Base-by-base conservation (phyloP, 2,797 vertebrate species). In the Syncerus caffer region DNA sequence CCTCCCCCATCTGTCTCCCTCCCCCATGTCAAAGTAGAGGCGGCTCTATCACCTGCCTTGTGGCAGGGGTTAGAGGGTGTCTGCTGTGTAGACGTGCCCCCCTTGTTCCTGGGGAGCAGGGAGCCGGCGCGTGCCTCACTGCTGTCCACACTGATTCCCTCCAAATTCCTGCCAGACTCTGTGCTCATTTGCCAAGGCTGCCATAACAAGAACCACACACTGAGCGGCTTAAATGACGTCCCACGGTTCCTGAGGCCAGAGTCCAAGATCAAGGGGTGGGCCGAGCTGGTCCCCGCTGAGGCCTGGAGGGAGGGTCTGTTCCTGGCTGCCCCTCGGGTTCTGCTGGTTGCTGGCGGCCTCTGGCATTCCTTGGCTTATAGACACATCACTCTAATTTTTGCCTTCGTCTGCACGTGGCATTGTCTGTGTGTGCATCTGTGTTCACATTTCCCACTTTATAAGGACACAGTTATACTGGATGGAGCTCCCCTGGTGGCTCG, bases 51-150 rank as follows among this genome's bases (percentile, higher is more conserved):
- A 0, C 58, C 58, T 29, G 27, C 27, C 58, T 60, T 60, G 29
- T 31, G 1, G 27, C 3, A 1, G 50, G 16, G 0, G 5, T n/a
- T 0, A 55, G 74, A 31, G 60, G 51, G 8, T 1, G 8, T 3
- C 57, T 64, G 12, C 19, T 19, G 1, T 7, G 2, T 8, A 0
- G 0, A 29, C 7, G 3, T 8, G 55, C 27, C 31, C 4, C 4
- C 25, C 16, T 80, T 14, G 62, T 12, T 21, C 53, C 34, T 29
- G 4, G 0, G 7, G 29, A 55, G 23, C 50, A 47, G 21, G 45
- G 1, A 0, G 16, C 79, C 5, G 7, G 58, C 4, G 1, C 2
- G 0, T 2, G 16, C 4, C 19, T 45, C 25, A 1, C 6, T 0
- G 2, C 23, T 3, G 8, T 4, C 1, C 25, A 7, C 38, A 1